phyloP scores from a whole-genome alignment of 2,888 invertebrate species.

The Oscheius onirici region DNA sequence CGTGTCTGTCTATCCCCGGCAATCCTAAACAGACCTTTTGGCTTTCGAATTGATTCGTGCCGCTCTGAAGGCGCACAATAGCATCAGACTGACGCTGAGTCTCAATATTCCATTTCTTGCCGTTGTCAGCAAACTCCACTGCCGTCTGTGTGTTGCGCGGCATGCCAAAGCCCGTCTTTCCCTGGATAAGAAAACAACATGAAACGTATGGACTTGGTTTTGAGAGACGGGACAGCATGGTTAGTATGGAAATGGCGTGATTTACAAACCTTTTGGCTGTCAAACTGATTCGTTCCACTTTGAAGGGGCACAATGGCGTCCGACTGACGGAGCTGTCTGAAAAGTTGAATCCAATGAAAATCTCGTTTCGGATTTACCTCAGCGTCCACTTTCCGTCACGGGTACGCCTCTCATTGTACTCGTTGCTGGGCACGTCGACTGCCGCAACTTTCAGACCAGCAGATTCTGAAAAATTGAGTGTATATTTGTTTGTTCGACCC shows the following conservation, averaged over 20 bases:
- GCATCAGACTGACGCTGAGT: slow-evolving; percentile 57
- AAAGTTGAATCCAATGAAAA: too few relatives aligned
- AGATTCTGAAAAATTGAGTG: slow-evolving; percentile 34
- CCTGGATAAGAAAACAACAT: slow-evolving; percentile 50
- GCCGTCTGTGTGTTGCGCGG: slow-evolving; percentile 68
- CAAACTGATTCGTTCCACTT: slow-evolving; percentile 69
- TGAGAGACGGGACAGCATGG: not conserved
- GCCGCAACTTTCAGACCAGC: slow-evolving; percentile 54
- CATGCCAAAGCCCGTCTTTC: slow-evolving; percentile 70
- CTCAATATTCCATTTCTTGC: slow-evolving; percentile 54
- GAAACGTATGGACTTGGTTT: not conserved
- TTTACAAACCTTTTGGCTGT: slow-evolving; percentile 62
- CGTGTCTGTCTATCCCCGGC: not conserved
- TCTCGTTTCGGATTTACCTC: too few relatives aligned
- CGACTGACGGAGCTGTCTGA: slow-evolving; percentile 60
- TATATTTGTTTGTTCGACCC: slow-evolving; percentile 3
- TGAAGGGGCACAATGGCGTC: slow-evolving; percentile 70
- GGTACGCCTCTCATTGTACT: slow-evolving; percentile 49
- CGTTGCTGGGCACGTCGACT: slow-evolving; percentile 52
- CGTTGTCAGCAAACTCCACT: slow-evolving; percentile 61
- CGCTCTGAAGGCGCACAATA: slow-evolving; percentile 69
- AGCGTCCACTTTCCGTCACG: slow-evolving; percentile 58
- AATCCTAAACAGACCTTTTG: slow-evolving; percentile 61
- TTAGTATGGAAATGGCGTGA: not conserved
- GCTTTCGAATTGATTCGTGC: slow-evolving; percentile 69